These are phyloP conservation scores for Galeruca laticollis DNA, from an alignment of 2,888 invertebrate species.

Conservation along the genomic window DNA sequence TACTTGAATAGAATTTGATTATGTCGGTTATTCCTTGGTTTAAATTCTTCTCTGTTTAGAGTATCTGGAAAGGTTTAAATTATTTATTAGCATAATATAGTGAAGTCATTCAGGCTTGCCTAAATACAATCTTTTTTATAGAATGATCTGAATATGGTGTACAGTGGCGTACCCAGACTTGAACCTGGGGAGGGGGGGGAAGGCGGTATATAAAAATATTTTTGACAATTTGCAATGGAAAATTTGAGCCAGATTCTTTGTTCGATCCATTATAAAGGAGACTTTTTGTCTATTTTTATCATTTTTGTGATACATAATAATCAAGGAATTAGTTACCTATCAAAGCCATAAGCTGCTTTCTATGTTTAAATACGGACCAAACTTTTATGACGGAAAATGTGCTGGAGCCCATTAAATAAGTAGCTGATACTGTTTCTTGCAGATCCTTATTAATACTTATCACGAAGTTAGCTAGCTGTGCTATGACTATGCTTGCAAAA, in stretches of 20 bases:
- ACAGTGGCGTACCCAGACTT: no score
- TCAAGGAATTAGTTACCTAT: neutral
- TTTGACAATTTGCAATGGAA: no score
- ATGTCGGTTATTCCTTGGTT: conserved; percentile 8
- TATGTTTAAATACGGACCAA: conserved; percentile 2
- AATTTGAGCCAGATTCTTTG: no score
- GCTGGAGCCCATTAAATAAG: neutral
- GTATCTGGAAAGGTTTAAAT: conserved; percentile 6
- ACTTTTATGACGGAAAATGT: conserved; percentile 7
- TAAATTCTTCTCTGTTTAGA: conserved; percentile 22
- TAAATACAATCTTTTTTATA: no score
- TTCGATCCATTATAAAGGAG: no score
- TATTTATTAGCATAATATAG: no score
- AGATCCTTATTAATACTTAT: conserved; percentile 5
- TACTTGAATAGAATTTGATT: neutral
- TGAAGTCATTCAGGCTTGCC: no score
- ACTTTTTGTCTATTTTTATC: no score
- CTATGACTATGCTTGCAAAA: neutral
- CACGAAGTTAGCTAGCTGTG: conserved; percentile 7
- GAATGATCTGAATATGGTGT: no score
- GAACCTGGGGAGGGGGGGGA: no score
- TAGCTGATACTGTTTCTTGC: conserved; percentile 3
- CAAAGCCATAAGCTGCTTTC: neutral
- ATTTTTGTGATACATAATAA: no score
- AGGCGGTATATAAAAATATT: no score